phyloP scores from a whole-genome alignment of 2,797 vertebrate genomes.

The Halcyon smyrnensis region DNA sequence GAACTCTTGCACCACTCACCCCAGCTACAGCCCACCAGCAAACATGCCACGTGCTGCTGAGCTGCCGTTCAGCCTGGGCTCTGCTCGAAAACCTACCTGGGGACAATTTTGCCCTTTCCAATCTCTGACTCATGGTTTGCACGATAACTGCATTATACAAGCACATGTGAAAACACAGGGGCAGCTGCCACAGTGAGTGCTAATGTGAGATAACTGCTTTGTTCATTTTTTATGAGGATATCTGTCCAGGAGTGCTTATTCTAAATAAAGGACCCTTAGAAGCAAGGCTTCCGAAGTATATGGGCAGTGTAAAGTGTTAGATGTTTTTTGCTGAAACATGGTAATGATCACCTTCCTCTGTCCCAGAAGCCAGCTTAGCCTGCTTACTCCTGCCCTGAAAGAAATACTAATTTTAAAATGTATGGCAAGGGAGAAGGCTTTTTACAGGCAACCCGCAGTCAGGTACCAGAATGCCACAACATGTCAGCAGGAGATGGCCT shows the following conservation, averaged over 20 bases:
- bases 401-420: neutral
- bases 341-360: neutral
- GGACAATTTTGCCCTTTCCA: neutral
- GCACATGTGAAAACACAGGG: neutral
- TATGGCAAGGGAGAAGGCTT: neutral
- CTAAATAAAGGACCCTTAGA: neutral
- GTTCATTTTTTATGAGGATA: neutral
- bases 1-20: rapidly evolving
- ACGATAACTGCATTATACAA: neutral
- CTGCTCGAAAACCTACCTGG: neutral
- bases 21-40: neutral
- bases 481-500: neutral
- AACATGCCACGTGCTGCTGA: rapidly evolving
- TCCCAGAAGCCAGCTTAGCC: neutral
- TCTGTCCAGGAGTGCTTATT: neutral
- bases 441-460: neutral
- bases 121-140: neutral
- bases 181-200: neutral
- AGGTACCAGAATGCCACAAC: neutral
- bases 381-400: neutral
- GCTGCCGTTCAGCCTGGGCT: neutral
- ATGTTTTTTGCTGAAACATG: neutral
- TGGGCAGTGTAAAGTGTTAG: neutral
- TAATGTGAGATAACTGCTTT: neutral
- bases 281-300: conserved; percentile 14